Base-by-base conservation (phyloP, 1,140 invertebrate genomes). In the Pollicipes pollicipes region DNA sequence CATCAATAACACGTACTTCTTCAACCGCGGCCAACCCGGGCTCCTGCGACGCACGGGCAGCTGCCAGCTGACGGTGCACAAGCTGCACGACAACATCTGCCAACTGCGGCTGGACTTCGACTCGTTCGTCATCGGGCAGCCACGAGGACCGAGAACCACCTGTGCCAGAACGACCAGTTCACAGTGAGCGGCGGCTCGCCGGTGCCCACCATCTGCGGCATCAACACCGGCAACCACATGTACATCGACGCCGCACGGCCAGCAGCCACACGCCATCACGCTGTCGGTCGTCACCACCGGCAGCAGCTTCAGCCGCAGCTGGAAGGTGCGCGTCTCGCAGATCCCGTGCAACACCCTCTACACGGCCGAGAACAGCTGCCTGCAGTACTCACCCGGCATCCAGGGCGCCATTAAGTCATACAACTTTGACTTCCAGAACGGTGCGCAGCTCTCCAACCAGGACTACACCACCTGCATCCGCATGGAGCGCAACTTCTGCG, bases 401-500 rank as follows among this genome's bases (percentile, higher is more conserved):
- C 70, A 71, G 16, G 70, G 73, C 63, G 45, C 70, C 6, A 35
- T 67, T 10, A 84, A 85, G 21, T 90, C 89, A 3, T 94, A 90
- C 78, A 94, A 94, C 79, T 93, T 88, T 76, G 88, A 92, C 72
- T 83, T 87, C 0, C 80, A 80, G 0, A 82, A 79, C 1, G 90
- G 90, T 0, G 80, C 89, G 27, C 90, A 93, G 76, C 81, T 94
- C 0, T 90, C 89, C 30, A 93, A 93, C 79, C 90, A 93, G 77
- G 89, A 93, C 76, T 94, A 93, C 78, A 89, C 89, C 70, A 87
- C 91, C 68, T 94, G 91, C 77, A 84, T 93, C 29, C 80, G 91
- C 32, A 88, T 87, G 73, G 91, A 93, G 77, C 84, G 88, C 72
- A 93, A 93, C 77, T 94, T 93, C 77, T 93, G 91, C 75, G 88